phyloP scores from a whole-genome alignment of 2,888 invertebrate species.

The Linnaemya vulpina region DNA sequence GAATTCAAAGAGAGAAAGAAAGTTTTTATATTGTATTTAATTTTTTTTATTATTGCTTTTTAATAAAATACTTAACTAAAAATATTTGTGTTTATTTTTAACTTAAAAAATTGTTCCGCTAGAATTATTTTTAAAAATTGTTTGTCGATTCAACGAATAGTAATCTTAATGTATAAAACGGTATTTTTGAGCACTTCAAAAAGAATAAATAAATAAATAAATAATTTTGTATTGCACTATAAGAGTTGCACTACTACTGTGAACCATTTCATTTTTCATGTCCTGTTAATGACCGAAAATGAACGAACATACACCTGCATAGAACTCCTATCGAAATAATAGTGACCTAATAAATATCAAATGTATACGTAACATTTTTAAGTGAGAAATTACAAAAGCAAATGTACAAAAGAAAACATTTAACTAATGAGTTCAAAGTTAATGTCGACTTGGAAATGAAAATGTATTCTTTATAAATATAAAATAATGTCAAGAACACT shows the following conservation, averaged over 20 bases:
- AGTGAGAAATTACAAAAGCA: not conserved
- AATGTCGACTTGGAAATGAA: not conserved
- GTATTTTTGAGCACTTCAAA: too few species aligned
- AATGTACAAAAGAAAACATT: not conserved
- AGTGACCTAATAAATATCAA: not conserved
- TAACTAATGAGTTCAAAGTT: slow-evolving; percentile 3
- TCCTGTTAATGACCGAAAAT: not conserved
- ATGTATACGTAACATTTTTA: too few species aligned
- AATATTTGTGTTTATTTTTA: too few species aligned
- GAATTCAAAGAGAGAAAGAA: too few species aligned
- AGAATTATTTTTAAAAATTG: too few species aligned
- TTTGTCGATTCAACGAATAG: too few species aligned
- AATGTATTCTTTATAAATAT: not conserved
- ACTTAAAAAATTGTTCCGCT: too few species aligned
- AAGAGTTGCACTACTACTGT: not conserved
- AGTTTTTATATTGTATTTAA: too few species aligned
- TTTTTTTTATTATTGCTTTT: too few species aligned
- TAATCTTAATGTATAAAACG: too few species aligned
- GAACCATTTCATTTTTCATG: not conserved
- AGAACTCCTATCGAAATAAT: not conserved
- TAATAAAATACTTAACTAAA: too few species aligned
- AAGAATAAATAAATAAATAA: too few species aligned
- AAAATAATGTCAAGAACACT: not conserved
- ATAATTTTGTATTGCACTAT: not conserved
- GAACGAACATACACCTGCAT: not conserved